Base-by-base conservation (phyloP, 2,888 invertebrate species). In the Apamea monoglypha region DNA sequence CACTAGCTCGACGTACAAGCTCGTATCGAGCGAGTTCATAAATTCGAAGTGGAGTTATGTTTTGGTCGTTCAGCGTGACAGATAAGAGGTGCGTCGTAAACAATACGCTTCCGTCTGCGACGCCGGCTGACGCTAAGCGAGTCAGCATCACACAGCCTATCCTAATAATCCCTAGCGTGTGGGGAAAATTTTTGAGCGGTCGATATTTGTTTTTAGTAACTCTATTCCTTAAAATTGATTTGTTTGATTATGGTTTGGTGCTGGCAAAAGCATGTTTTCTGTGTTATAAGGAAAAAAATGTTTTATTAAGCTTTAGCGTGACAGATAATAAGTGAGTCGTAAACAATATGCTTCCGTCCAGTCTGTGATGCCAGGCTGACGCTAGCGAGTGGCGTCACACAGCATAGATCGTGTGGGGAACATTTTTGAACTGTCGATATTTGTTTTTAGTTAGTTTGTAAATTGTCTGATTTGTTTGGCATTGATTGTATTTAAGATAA, bases 41-140 rank as follows among this genome's bases (percentile, higher is more conserved):
- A 86, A 83, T 80, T 80, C 67, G 66, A 76, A 75, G 80, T 78
- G 73, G 73, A 86, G 75, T 71, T 56, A n/a, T 56, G 53, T 56
- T 56, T 56, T 56, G 71, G 53, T 71, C n/a, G 71, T 59, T 71
- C 14, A 71, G 14, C 70, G 78, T 84, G 90, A 84, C 84, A 90
- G 90, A 89, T 91, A 90, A 91, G 90, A 86, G 84, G 76, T 82
- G 85, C 78, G 79, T 82, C 75, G 84, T 81, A 84, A 89, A 89
- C 89, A 96, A 95, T 95, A 91, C 90, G 93, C 92, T 94, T 95
- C 95, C 95, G 95, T 91, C 88, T 88, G 85, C 91, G 93, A 85
- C 93, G 92, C 91, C 93, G 92, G 74, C 47, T 29, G 61, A 68
- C 68, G 69, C 18, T 59, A 40, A 67, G 69, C 69, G 77, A 25